Percentiles rank a stretch among this genome's conserved stretches.
phyloP scores from a whole-genome alignment of 2,888 invertebrate species.

The Caradrina clavipalpis region DNA sequence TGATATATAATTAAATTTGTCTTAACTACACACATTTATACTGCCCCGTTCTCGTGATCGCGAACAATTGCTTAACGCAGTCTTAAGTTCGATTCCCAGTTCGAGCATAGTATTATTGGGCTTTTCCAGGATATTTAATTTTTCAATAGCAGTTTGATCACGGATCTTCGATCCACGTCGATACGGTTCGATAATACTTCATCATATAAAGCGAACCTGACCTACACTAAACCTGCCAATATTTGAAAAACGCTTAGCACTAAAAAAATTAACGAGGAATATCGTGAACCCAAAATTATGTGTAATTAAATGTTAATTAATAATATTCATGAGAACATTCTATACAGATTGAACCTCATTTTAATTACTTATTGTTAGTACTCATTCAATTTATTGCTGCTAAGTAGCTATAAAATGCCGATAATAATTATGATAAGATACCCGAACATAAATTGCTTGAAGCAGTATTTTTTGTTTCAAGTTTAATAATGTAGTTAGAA shows the following conservation, averaged over 20 bases:
- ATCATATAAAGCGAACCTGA: not conserved
- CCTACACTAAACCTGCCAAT: not conserved
- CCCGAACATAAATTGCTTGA: not conserved
- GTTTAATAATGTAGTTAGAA: not conserved
- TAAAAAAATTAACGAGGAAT: constrained; percentile 8
- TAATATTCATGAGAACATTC: constrained; percentile 30
- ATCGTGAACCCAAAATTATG: constrained; percentile 26
- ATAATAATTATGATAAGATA: not conserved
- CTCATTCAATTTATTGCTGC: constrained; percentile 29
- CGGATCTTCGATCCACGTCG: not conserved
- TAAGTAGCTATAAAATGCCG: constrained; percentile 17
- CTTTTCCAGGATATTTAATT: too few relatives aligned
- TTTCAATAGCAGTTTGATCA: too few relatives aligned
- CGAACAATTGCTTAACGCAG: too few relatives aligned
- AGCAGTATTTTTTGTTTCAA: not conserved
- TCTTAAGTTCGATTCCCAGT: too few relatives aligned
- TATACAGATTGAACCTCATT: constrained; percentile 27
- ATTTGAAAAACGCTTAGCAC: not conserved
- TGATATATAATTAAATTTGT: too few relatives aligned
- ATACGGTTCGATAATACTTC: too few relatives aligned
- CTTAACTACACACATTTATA: too few relatives aligned
- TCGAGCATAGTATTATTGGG: too few relatives aligned
- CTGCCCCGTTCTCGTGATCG: too few relatives aligned
- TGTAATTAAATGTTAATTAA: constrained; percentile 50
- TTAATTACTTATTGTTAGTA: constrained; percentile 42